phyloP scores from a whole-genome alignment of 2,113 vertebrate genomes.

The Chloebia gouldiae region DNA sequence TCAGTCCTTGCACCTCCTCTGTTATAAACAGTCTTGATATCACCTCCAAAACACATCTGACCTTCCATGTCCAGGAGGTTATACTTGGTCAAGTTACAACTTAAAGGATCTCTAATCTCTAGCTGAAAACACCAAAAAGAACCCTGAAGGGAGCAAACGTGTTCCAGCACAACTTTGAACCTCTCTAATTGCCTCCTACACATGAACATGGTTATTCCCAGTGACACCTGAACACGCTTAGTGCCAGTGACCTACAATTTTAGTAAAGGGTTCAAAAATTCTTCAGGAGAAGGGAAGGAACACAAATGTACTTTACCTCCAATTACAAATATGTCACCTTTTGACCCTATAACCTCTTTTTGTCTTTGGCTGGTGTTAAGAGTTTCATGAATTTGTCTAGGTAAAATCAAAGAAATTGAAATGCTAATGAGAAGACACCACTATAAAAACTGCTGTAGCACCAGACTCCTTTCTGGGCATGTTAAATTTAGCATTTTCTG shows the following conservation, averaged over 20 bases:
- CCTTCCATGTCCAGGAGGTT: not conserved
- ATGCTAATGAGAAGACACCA: not conserved
- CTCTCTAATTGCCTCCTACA: not conserved
- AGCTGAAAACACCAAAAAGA: not conserved
- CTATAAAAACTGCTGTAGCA: not conserved
- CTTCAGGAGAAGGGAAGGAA: not conserved
- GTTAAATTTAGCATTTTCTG: not conserved
- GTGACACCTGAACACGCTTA: not conserved
- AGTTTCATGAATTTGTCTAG: not conserved
- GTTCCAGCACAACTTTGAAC: not conserved
- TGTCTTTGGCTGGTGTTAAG: not conserved
- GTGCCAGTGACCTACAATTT: not conserved
- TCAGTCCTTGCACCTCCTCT: not conserved
- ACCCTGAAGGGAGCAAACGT: not conserved
- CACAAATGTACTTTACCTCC: accelerated
- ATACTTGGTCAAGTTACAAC: not conserved
- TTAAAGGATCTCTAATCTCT: not conserved
- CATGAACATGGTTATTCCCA: not conserved
- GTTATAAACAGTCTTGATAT: not conserved
- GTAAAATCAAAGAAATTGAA: not conserved
- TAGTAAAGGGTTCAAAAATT: not conserved
- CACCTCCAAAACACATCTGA: not conserved
- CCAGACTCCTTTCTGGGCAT: not conserved
- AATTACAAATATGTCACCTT: not conserved
- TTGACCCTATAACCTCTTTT: not conserved